Evolutionary conservation across 2,888 invertebrate species (phyloP), one percentile per base, ranked within the genome.

Genomic region (Cheilosia soror): DNA sequence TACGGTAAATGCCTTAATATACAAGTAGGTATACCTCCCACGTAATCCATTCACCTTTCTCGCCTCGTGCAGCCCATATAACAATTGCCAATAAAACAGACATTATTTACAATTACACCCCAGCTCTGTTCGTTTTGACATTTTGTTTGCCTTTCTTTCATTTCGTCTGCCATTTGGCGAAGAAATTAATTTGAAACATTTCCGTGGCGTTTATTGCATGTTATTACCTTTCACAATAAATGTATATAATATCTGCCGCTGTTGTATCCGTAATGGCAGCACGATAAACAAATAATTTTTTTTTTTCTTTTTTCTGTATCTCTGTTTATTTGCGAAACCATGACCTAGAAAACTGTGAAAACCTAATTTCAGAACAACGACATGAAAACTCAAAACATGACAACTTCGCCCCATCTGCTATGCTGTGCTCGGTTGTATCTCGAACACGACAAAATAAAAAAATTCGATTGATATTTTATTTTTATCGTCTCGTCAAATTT

Each of bases 151-250:
- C 31, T 51, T 51, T 29, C 51, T 55, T 31, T 6, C 13, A 42
- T 57, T 33, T 6, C 40, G 66, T n/a, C 57, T 47, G 37, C 13
- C 53, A 25, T 20, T 42, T 53, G 51, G 40, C 33, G 5, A 72
- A 72, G 58, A 79, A 79, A 79, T 79, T 79, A 79, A 79, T 72
- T 79, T 72, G 79, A 79, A 72, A 79, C 65, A 79, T 79, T 79
- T 79, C 53, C 65, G 66, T 72, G 51, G 49, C 72, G 72, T 79
- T 79, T 72, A 65, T 79, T 66, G 66, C 79, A 60, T 72, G 79
- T 79, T 72, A 58, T 79, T 72, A 60, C 58, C 42, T 65, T 65
- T 58, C 29, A 79, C 79, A 79, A 79, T 60, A 65, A 71, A 71
- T 72, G 71, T 79, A 72, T 79, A 15, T 13, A n/a, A 5, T 47